Base-by-base conservation (phyloP, 2,797 vertebrate species). In the Nyctibius grandis region DNA sequence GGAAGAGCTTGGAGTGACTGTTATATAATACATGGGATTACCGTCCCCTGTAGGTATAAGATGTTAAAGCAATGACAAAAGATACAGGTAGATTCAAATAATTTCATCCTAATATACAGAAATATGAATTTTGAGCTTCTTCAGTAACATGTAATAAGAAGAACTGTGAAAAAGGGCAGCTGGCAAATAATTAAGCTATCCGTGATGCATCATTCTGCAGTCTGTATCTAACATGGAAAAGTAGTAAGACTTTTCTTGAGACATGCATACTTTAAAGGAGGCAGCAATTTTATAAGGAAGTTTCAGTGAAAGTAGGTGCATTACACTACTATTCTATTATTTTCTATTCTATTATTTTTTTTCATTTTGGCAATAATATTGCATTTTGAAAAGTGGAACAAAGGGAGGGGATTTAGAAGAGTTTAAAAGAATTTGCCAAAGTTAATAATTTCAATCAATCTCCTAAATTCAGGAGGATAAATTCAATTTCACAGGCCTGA, bases 401-500 rank as follows among this genome's bases (percentile, higher is more conserved):
- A 61, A 91, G 4, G 7, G 11, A 72, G 14, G 3, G 2, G 4
- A 18, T 64, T 83, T 44, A 48, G 65, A 91, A 91, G 94, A 91
- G 11, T 85, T 94, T 87, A 61, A 79, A 63, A 82, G 28, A 96
- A 88, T 94, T 76, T 88, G 40, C 85, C 29, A 88, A 69, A 82
- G 29, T 95, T 88, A 92, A 80, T 89, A 1, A 22, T 96, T 87
- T 91, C 40, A 84, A 91, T 91, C 79, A 95, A 4, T 90, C 40
- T 94, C 65, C 57, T 48, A 33, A 96, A 81, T 93, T 97, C 91
- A 92, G 48, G 50, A 65, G 10, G 20, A 68, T 84, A 82, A 83
- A 85, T 91, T 96, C 44, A 57, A 86, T 97, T 93, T 94, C 79
- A 88, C 19, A 82, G 74, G 40, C 73, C 72, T 79, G 57, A 77